These are phyloP conservation scores for Hydropotes inermis DNA, from an alignment of 2,113 vertebrate species.

Conservation along the genomic window DNA sequence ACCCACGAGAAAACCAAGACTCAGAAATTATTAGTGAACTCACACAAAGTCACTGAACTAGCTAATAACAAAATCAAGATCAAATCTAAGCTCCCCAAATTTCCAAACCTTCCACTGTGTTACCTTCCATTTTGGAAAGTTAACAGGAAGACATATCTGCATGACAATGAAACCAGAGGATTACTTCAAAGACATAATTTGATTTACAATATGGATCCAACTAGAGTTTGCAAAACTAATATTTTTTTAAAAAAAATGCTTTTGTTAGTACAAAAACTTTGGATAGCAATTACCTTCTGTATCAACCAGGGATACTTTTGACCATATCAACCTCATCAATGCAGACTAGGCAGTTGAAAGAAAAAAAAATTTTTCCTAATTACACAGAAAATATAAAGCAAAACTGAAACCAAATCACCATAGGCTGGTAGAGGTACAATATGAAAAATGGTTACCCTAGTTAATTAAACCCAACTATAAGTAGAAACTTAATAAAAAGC, in stretches of 20 bases:
- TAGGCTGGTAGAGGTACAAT: not conserved
- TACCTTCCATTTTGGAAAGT: not conserved
- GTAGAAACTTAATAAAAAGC: not conserved
- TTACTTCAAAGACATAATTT: not conserved
- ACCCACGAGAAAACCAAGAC: not conserved
- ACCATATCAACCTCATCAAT: not conserved
- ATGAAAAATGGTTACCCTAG: not conserved
- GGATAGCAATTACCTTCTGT: not conserved
- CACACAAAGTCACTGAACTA: not conserved
- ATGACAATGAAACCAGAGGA: not conserved
- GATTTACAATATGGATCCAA: not conserved
- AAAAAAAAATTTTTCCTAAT: slow-evolving; percentile 4
- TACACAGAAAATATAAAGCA: not conserved
- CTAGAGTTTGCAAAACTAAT: not conserved
- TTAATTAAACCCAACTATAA: not conserved
- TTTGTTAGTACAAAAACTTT: not conserved
- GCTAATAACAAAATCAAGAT: not conserved
- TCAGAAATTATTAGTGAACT: not conserved
- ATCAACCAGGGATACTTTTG: not conserved
- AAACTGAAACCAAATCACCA: not conserved
- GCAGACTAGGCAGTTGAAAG: not conserved
- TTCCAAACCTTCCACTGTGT: not conserved
- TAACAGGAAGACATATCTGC: not conserved
- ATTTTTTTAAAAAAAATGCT: not conserved
- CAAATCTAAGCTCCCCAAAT: not conserved